Base-by-base conservation (phyloP, 2,888 invertebrate species). In the Drosophila ustulata region DNA sequence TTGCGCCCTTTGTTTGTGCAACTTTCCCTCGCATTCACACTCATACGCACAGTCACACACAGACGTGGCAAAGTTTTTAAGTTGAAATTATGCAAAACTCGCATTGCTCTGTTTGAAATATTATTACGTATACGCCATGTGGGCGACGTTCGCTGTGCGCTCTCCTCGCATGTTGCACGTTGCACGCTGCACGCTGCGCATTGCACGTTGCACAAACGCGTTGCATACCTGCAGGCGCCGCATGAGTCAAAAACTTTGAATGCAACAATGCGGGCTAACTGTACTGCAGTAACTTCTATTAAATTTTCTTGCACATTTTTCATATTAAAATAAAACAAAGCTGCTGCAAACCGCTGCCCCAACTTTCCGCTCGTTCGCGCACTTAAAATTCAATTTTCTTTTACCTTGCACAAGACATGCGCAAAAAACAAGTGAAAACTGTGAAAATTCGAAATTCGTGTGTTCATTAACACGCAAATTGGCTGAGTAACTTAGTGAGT, bases 11-110 rank as follows among this genome's bases (percentile, higher is more conserved):
- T 73, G 71, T 73, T 79, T 68, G 63, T 65, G 66, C 66, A 61
- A 61, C 32, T 52, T 59, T 66, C 18, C 26, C 37, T 43, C 37
- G 37, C 51, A 30, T n/a, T 23, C 50, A 25, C 47, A n/a, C 37
- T 46, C 26, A 32, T 5, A 26, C 9, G 37, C 28, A 34, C 39
- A 41, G 39, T 41, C 39, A 41, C 39, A 41, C 39, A 41, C 39
- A 41, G 39, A 41, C 39, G 18, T 18, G 39, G 65, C 11, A 53
- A 85, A 85, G 72, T 85, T 84, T 66, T 74, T 75, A 82, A 82
- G 82, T 85, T 79, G 65, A 85, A 88, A 83, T 83, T 83, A 88
- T 88, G 88, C 84, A 88, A 88, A 83, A 82, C 55, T 71, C 80
- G 59, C 75, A 47, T 65, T 30, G 58, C 51, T 58, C 56, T 23